Evolutionary conservation across 92 coral and sea anemone species (phyloP), one percentile per base, ranked within the genome.

Genomic region (Pocillopora meandrina): DNA sequence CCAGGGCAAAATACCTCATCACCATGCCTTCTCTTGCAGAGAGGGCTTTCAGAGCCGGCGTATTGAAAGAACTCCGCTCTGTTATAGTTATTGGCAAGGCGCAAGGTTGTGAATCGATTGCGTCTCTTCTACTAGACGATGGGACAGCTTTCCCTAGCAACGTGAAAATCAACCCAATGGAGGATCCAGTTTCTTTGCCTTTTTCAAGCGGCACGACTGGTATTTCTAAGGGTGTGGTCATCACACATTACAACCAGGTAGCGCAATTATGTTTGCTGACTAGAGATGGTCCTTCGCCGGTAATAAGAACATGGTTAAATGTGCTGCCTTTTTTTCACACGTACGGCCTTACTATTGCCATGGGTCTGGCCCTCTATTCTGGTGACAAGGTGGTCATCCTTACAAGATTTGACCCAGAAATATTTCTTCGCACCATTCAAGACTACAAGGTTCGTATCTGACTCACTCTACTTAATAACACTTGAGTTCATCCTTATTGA

Each of bases 171-270:
- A 75, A 93, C 85, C 89, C 91, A 75, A 95, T 90, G 57, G 95
- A 93, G 31, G 97, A 95, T 56, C 70, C 86, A 14, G 90, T 91
- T 12, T 56, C 78, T 42, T 60, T 95, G 26, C 95, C 94, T 3
- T 95, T 91, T 72, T 95, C 98, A 35, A 95, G 98, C 84, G 98
- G 98, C 1, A 95, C 98, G 17, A 95, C 98, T 49, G 98, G 98
- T 10, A 61, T 91, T 31, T 93, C 97, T 31, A 93, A 93, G 69
- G 98, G 97, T 12, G 97, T 93, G 18, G 93, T 95, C 97, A 70
- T 90, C 18, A 95, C 98, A 9, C 98, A 95, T 76, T 91, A 87
- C 71, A 95, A 93, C 47, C 55, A 88, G 16, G 70, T 90, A 26
- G 82, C 90, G n/a, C 81, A 80, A 56, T 19, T 52, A 6, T 59